A percentile compares a stretch with the other conserved stretches of the same genome.
phyloP scores from a whole-genome alignment of 2,888 invertebrate genomes.

The Toxonevra muliebris region DNA sequence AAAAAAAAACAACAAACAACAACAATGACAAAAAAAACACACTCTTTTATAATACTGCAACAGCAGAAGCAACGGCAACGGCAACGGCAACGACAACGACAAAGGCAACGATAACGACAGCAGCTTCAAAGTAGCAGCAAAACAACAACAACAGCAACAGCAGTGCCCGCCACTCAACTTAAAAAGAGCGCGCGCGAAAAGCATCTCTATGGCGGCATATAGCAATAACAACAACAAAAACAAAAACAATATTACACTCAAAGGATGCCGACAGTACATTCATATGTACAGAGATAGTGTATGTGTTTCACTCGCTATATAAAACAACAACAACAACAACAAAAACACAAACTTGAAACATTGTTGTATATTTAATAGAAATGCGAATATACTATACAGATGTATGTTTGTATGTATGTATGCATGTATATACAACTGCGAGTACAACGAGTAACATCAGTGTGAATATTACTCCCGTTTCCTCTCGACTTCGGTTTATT shows the following conservation, averaged over 20 bases:
- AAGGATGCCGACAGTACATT: constrained; percentile 13
- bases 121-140: not conserved
- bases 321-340: constrained; percentile 9
- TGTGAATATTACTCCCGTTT: not conserved
- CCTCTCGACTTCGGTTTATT: not conserved
- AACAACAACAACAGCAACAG: not conserved
- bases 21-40: not conserved
- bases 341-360: constrained; percentile 7
- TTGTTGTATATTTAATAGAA: constrained; percentile 8
- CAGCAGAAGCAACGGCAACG: constrained; percentile 27
- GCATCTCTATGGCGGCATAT: too few relatives aligned
- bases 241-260: constrained; percentile 5
- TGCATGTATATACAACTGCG: too few relatives aligned
- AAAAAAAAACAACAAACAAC: constrained; percentile 43
- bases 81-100: not conserved
- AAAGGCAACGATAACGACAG: constrained; percentile 29
- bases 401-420: too few relatives aligned
- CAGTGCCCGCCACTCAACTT: too few relatives aligned
- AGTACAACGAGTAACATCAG: not conserved
- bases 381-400: not conserved
- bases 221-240: constrained; percentile 6
- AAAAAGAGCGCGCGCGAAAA: too few relatives aligned
- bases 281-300: too few relatives aligned
- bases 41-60: not conserved
- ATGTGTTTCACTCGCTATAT: not conserved